Percentiles rank a stretch among this genome's conserved stretches.
phyloP scores from a whole-genome alignment of 2,113 vertebrate genomes.

The Xiphophorus couchianus region DNA sequence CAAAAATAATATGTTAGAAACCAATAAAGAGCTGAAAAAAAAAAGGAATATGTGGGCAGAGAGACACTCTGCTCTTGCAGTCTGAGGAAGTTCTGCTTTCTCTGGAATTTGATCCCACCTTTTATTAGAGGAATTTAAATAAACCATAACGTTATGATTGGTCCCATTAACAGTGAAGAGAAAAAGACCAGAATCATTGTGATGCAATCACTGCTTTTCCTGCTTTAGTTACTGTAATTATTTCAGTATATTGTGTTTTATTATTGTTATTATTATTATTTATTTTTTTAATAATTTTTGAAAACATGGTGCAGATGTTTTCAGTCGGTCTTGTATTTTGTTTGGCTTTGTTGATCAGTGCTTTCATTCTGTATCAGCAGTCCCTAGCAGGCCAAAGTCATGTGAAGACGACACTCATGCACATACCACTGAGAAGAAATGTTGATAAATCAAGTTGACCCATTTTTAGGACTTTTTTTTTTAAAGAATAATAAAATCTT shows the following conservation, averaged over 20 bases:
- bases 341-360: constrained; percentile 66
- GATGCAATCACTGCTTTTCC: constrained; percentile 58
- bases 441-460: constrained; percentile 5
- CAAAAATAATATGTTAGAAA: background rate
- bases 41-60: background rate
- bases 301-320: constrained; percentile 73
- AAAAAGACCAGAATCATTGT: constrained; percentile 50
- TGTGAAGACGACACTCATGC: constrained; percentile 61
- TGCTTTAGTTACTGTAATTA: constrained; percentile 43
- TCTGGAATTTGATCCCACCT: background rate
- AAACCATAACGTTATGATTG: background rate
- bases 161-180: background rate
- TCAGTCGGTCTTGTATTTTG: constrained; percentile 45
- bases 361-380: constrained; percentile 63
- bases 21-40: background rate
- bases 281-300: constrained; percentile 45
- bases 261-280: no score
- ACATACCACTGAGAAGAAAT: constrained; percentile 57
- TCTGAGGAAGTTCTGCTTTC: background rate
- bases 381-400: constrained; percentile 55
- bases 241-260: constrained; percentile 39
- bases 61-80: background rate
- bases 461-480: constrained; percentile 57
- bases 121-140: background rate
- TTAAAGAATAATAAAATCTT: constrained; percentile 1